phyloP scores from a whole-genome alignment of 2,888 invertebrate genomes.

The Subacronicta megacephala region DNA sequence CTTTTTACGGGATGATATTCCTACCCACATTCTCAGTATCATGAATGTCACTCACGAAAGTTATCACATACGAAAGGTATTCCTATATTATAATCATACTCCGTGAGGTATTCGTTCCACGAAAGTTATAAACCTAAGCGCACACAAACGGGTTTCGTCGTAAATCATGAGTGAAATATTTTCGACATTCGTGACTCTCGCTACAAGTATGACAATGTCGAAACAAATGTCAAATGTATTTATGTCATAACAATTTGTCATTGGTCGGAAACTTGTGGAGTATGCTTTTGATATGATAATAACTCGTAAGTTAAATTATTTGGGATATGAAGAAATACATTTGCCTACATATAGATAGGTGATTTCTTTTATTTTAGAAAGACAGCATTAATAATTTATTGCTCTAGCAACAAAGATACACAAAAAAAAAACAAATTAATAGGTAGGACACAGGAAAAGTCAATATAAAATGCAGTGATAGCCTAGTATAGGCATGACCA shows the following conservation, averaged over 20 bases:
- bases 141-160: constrained; percentile 9
- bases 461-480: too few relatives aligned
- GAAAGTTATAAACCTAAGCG: neutral
- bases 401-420: too few relatives aligned
- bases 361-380: too few relatives aligned
- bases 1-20: too few relatives aligned
- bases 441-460: too few relatives aligned
- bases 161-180: constrained; percentile 51
- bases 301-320: constrained; percentile 4
- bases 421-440: too few relatives aligned
- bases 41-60: constrained; percentile 15
- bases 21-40: neutral
- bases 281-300: constrained; percentile 39
- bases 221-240: constrained; percentile 48
- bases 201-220: constrained; percentile 24
- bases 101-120: constrained; percentile 2
- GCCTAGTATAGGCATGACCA: too few relatives aligned
- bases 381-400: too few relatives aligned
- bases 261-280: constrained; percentile 22
- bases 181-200: constrained; percentile 39
- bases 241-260: constrained; percentile 45
- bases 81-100: constrained; percentile 5
- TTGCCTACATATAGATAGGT: too few relatives aligned
- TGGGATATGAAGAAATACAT: constrained; percentile 3
- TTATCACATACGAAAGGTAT: constrained; percentile 10